These are phyloP conservation scores for Catonia carolina DNA, from an alignment of 2,888 invertebrate species.

Conservation along the genomic window DNA sequence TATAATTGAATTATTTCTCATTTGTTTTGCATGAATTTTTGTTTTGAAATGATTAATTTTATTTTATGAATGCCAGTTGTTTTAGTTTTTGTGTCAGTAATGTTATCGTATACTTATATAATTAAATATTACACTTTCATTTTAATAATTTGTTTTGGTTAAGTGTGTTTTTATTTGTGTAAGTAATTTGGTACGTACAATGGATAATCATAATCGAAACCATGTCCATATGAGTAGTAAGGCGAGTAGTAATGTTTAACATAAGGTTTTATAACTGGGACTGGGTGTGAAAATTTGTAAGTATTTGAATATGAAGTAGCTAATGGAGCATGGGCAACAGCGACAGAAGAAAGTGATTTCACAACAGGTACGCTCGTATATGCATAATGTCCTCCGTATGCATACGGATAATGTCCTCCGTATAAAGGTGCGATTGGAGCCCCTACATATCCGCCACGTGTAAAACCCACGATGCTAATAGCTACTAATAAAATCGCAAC, in stretches of 20 bases:
- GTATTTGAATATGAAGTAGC: neutral
- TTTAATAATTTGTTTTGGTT: too few species aligned
- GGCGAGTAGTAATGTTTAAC: neutral
- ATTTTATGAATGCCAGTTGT: too few species aligned
- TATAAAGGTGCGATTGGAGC: neutral
- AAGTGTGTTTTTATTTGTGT: too few species aligned
- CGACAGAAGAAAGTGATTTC: slow-evolving; percentile 5
- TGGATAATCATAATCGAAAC: slow-evolving; percentile 3
- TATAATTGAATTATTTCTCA: too few species aligned
- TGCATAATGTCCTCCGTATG: neutral
- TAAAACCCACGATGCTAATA: neutral
- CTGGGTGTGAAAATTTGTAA: slow-evolving; percentile 5
- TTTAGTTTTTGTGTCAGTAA: too few species aligned
- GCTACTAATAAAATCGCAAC: neutral
- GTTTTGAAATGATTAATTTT: too few species aligned
- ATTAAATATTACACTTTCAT: too few species aligned
- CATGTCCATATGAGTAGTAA: neutral
- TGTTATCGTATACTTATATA: too few species aligned
- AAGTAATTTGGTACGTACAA: neutral
- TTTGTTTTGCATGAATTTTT: too few species aligned
- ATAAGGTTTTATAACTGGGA: neutral
- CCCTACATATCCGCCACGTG: neutral
- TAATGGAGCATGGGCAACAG: neutral
- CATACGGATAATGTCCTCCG: neutral
- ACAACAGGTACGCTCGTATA: neutral